phyloP scores from a whole-genome alignment of 2,797 vertebrate species.

The Dicrostonyx torquatus region DNA sequence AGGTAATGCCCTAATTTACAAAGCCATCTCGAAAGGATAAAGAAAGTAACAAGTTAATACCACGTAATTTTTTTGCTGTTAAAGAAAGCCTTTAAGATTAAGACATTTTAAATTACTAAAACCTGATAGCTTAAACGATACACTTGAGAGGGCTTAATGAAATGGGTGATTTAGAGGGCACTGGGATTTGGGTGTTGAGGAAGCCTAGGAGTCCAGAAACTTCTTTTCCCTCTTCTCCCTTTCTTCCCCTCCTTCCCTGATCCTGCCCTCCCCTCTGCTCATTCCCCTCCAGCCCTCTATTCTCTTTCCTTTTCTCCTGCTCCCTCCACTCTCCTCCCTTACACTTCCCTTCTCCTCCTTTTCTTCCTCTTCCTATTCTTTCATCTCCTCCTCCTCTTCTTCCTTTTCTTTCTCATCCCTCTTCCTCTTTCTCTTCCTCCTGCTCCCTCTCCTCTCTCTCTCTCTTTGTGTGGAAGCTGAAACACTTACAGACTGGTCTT shows the following conservation, averaged over 20 bases:
- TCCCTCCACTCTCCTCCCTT: not conserved
- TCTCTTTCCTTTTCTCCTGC: not conserved
- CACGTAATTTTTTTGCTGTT: not conserved
- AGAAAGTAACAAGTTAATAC: not conserved
- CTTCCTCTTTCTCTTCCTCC: not conserved
- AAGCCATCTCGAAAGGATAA: not conserved
- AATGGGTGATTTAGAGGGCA: not conserved
- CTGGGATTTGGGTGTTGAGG: not conserved
- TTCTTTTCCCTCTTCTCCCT: not conserved
- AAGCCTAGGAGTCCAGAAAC: not conserved
- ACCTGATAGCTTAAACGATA: not conserved
- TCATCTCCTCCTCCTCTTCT: fast-evolving
- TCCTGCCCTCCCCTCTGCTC: not conserved
- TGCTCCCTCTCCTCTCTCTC: too few species aligned
- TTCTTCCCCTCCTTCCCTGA: too few species aligned
- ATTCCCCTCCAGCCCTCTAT: not conserved
- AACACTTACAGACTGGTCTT: not conserved
- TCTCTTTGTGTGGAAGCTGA: not conserved
- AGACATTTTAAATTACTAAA: not conserved
- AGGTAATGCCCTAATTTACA: too few species aligned
- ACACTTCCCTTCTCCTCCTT: not conserved
- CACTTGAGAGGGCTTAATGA: not conserved
- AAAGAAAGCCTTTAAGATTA: not conserved
- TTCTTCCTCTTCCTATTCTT: not conserved
- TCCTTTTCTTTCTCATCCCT: not conserved